These are phyloP conservation scores for Mimumesa dahlbomi DNA, from an alignment of 2,888 invertebrate species.

Conservation along the genomic window DNA sequence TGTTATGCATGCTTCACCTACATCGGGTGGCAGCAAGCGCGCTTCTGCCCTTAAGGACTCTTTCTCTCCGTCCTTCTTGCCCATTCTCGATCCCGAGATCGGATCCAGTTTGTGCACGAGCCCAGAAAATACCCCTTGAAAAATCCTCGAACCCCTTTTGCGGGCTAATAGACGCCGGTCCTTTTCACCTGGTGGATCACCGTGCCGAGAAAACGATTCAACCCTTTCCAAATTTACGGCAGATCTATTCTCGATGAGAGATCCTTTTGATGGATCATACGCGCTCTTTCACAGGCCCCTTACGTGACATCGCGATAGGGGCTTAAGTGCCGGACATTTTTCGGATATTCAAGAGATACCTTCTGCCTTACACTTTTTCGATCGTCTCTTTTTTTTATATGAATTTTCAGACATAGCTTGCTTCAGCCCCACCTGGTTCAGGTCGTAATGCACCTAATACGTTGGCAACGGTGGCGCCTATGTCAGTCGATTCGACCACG, in stretches of 20 bases:
- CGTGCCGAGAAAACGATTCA: slow-evolving; percentile 27
- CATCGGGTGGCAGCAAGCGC: slow-evolving; percentile 57
- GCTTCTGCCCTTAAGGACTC: slow-evolving; percentile 61
- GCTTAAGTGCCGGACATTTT: not conserved
- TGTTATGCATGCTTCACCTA: slow-evolving; percentile 69
- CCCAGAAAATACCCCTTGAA: slow-evolving; percentile 73
- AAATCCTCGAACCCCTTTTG: slow-evolving; percentile 67
- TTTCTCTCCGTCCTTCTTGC: slow-evolving; percentile 9
- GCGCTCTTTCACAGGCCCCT: slow-evolving; percentile 4
- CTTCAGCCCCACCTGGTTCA: no score
- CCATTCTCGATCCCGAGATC: slow-evolving; percentile 15
- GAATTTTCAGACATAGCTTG: no score
- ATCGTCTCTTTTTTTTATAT: no score
- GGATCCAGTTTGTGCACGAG: slow-evolving; percentile 77
- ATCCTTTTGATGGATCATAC: slow-evolving; percentile 10
- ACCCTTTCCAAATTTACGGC: slow-evolving; percentile 60
- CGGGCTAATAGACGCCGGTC: slow-evolving; percentile 68
- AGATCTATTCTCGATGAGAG: slow-evolving; percentile 31
- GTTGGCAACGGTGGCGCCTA: no score
- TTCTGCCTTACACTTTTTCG: not conserved
- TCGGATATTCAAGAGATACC: not conserved
- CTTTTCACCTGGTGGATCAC: slow-evolving; percentile 59
- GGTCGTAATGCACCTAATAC: no score
- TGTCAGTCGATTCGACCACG: no score
- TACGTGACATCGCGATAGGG: not conserved